Evolutionary conservation across 2,888 invertebrate genomes (phyloP).

Genomic region (Pheosia tremula): DNA sequence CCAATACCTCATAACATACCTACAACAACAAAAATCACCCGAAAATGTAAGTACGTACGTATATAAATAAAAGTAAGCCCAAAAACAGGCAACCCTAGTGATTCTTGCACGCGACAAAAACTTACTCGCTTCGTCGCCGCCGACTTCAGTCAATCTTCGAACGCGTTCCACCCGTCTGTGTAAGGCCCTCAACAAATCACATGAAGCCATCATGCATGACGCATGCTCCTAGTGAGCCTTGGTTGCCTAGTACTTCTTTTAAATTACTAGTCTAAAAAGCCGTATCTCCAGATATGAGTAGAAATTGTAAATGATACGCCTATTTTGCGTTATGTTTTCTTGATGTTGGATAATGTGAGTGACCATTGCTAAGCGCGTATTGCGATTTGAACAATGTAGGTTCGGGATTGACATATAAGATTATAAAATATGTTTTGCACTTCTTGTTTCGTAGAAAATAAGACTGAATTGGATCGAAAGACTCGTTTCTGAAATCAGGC

Average conservation of each 20-base stretch:
- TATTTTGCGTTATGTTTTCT: slow-evolving; percentile 1
- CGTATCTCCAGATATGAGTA: slow-evolving; percentile 27
- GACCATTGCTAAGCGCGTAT: background rate
- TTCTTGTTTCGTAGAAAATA: too few relatives aligned
- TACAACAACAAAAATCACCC: too few relatives aligned
- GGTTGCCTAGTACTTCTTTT: slow-evolving; percentile 45
- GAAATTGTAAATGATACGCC: background rate
- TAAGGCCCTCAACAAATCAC: slow-evolving; percentile 19
- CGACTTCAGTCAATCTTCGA: slow-evolving; percentile 22
- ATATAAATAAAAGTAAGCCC: too few relatives aligned
- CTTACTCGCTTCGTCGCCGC: slow-evolving; percentile 3
- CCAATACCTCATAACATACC: too few relatives aligned
- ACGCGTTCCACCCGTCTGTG: slow-evolving; percentile 8
- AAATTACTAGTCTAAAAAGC: slow-evolving; percentile 45
- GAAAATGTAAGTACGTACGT: too few relatives aligned
- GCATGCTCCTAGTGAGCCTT: slow-evolving; percentile 30
- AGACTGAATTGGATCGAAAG: too few relatives aligned
- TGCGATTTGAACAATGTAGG: too few relatives aligned
- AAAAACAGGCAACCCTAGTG: slow-evolving; percentile 15
- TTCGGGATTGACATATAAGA: too few relatives aligned
- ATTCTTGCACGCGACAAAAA: slow-evolving; percentile 14
- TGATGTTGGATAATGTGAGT: slow-evolving; percentile 1
- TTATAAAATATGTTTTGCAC: too few relatives aligned
- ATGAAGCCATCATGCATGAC: slow-evolving; percentile 3
- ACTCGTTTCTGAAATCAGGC: too few relatives aligned